Evolutionary conservation across 2,113 vertebrate species (phyloP), one percentile per base, ranked within the genome.

Genomic region (Colossoma macropomum): DNA sequence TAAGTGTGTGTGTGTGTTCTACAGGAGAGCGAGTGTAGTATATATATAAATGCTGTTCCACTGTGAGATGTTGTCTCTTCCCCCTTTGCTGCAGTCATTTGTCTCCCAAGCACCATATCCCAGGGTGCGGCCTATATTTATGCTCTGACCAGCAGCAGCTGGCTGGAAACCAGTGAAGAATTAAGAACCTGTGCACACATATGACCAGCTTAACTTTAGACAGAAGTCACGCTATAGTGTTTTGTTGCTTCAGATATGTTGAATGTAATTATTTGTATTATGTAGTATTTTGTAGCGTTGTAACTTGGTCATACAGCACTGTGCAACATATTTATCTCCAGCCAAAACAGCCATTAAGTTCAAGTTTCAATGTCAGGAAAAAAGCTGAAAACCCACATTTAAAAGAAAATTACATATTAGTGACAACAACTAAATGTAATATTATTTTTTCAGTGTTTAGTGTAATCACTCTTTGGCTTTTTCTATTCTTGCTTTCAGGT

Each of bases 21-120:
- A 52, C 50, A 52, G 54, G 54, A 56, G 73, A 34, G 30, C 62
- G 32, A 59, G 25, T 52, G 38, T 79, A 59, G 17, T 52, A 9
- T 52, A 52, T 56, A 30, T 73, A 81, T 76, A 27, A 54, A 48
- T 69, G 60, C 63, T 50, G 48, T 13, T 50, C 48, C 12, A 50
- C 59, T 81, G 66, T 79, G 60, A 81, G 56, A 76, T 84, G 56
- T 79, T 60, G 62, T 86, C 81, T 81, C 32, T 75, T 77, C 74
- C 60, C 60, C 77, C 30, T 30, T 54, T 52, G 41, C 60, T 75
- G 70, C 77, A 83, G 74, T 81, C 78, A 85, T 88, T 86, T 80
- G 52, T 78, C 83, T 72, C 32, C 73, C 45, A 68, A 66, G 48
- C 81, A 83, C 66, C 15, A 34, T 48, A 48, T 81, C 82, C 30